phyloP scores from a whole-genome alignment of 2,888 invertebrate genomes.

The Eueremaeus valkanovi region DNA sequence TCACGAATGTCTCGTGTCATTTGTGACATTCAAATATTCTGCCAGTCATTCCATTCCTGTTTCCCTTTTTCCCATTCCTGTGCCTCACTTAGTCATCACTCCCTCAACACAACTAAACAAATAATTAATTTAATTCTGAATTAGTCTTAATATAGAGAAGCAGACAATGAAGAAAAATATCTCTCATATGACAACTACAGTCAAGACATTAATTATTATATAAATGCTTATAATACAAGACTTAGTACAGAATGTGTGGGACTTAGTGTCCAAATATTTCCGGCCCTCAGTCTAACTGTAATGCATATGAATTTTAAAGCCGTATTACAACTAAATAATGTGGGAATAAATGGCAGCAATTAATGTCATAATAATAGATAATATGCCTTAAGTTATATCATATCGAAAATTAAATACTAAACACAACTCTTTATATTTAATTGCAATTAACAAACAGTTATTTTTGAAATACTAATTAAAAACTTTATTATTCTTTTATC shows the following conservation, averaged over 20 bases:
- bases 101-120: neutral
- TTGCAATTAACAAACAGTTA: no score
- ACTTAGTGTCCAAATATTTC: neutral
- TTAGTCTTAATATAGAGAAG: neutral
- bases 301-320: neutral
- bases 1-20: neutral
- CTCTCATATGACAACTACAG: neutral
- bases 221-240: neutral
- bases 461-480: no score
- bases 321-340: neutral
- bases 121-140: neutral
- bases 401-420: neutral
- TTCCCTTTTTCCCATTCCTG: neutral
- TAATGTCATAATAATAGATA: neutral
- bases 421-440: conserved; percentile 4
- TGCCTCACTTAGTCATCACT: neutral
- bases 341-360: neutral
- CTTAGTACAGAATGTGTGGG: neutral
- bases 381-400: no score
- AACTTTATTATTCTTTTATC: no score
- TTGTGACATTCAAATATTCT: conserved; percentile 17
- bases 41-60: neutral
- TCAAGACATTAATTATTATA: neutral
- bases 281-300: neutral
- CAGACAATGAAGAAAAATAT: neutral